These are phyloP conservation scores for Meles meles DNA, from an alignment of 2,113 vertebrate species.

Conservation along the genomic window DNA sequence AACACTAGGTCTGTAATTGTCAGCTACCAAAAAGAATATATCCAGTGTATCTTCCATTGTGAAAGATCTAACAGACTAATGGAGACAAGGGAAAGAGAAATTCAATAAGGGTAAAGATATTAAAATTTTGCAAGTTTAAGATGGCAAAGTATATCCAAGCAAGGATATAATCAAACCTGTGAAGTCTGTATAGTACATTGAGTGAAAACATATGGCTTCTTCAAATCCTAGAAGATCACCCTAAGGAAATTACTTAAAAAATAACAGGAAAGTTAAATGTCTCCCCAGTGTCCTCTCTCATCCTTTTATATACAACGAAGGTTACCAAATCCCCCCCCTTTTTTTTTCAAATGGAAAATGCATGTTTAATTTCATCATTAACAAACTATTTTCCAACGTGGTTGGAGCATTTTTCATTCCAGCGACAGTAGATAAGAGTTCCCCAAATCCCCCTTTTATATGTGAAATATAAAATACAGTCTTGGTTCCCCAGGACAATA, in stretches of 20 bases:
- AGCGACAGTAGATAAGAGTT: too few relatives aligned
- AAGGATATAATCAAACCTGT: neutral
- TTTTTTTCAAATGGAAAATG: too few relatives aligned
- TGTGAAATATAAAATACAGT: neutral
- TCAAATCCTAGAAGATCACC: neutral
- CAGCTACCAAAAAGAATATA: neutral
- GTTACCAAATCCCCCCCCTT: neutral
- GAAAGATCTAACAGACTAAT: neutral
- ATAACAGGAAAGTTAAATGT: neutral
- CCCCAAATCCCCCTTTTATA: neutral
- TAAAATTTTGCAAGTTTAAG: neutral
- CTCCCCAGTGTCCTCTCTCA: neutral
- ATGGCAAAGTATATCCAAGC: neutral
- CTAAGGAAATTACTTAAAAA: neutral
- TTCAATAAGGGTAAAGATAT: neutral
- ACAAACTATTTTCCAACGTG: too few relatives aligned
- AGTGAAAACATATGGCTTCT: neutral
- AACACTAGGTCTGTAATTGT: neutral
- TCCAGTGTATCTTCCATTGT: neutral
- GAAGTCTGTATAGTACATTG: neutral
- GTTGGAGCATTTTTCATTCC: too few relatives aligned
- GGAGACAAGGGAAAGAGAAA: neutral
- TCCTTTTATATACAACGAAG: neutral
- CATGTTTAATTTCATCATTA: too few relatives aligned
- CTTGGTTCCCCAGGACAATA: neutral